These are phyloP conservation scores for Paramormyrops hopkinsi DNA, from an alignment of 2,797 vertebrate species.

Conservation along the genomic window DNA sequence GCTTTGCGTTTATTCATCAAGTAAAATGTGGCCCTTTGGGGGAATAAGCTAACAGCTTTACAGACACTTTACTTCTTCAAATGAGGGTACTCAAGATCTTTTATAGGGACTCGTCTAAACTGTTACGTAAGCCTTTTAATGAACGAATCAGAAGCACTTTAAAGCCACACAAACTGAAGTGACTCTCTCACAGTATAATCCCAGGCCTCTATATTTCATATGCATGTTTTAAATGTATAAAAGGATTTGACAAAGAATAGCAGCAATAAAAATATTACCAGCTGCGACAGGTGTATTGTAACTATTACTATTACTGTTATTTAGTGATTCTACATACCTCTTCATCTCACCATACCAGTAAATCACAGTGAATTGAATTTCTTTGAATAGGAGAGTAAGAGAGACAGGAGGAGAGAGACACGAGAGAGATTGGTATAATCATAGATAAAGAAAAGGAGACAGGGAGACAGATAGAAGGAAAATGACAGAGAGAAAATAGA, in stretches of 20 bases:
- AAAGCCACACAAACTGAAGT: neutral
- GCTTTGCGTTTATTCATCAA: neutral
- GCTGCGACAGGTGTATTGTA: neutral
- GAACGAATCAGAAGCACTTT: conserved; percentile 5
- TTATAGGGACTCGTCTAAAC: neutral
- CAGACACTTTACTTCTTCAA: neutral
- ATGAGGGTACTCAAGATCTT: neutral
- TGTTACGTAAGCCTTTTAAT: neutral
- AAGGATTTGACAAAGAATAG: neutral
- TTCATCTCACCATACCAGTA: neutral
- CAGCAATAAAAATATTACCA: neutral
- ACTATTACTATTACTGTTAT: neutral
- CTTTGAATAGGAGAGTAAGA: neutral
- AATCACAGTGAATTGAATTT: neutral
- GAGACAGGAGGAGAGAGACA: neutral
- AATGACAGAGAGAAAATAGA: neutral
- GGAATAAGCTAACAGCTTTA: neutral
- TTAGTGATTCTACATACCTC: neutral
- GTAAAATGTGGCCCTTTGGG: neutral
- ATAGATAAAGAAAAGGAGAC: neutral
- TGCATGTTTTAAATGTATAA: neutral
- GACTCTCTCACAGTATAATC: neutral
- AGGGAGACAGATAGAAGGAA: neutral
- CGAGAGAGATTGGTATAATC: neutral
- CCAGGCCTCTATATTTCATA: neutral